Evolutionary conservation across 2,113 vertebrate genomes (phyloP).

Genomic region (Odontophorus gujanensis): DNA sequence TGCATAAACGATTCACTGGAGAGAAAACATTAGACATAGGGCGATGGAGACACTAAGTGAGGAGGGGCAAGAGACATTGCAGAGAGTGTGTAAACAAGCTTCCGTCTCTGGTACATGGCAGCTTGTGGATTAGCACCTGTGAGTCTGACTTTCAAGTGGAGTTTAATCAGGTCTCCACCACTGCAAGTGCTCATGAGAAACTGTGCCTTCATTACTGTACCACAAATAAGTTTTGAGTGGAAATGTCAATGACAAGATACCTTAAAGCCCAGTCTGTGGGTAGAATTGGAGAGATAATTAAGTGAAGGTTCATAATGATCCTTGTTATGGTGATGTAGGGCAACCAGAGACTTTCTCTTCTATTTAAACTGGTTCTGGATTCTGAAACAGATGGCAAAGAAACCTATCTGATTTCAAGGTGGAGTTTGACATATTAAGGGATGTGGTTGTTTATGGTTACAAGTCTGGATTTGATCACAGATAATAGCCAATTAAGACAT

Average conservation of each 20-base stretch:
- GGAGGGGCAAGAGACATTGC: constrained; percentile 23
- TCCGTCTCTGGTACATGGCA: not conserved
- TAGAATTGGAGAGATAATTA: not conserved
- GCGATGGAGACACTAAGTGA: not conserved
- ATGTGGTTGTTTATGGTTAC: not conserved
- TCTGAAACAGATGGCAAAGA: constrained; percentile 30
- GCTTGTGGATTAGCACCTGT: not conserved
- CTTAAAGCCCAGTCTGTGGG: not conserved
- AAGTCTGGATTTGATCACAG: not conserved
- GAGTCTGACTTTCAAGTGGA: constrained; percentile 3
- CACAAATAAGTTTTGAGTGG: not conserved
- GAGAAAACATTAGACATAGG: not conserved
- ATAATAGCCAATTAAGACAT: not conserved
- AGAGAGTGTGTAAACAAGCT: constrained; percentile 31
- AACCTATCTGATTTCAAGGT: not conserved
- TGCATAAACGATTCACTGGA: constrained; percentile 49
- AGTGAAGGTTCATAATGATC: not conserved
- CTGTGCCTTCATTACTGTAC: not conserved
- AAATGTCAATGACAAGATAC: not conserved
- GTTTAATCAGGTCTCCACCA: constrained; percentile 25
- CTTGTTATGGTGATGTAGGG: not conserved
- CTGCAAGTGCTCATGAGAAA: constrained; percentile 5
- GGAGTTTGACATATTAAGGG: not conserved
- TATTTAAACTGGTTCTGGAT: constrained; percentile 29
- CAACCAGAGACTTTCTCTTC: not conserved